phyloP scores from a whole-genome alignment of 2,113 vertebrate genomes.

The Zeus faber region DNA sequence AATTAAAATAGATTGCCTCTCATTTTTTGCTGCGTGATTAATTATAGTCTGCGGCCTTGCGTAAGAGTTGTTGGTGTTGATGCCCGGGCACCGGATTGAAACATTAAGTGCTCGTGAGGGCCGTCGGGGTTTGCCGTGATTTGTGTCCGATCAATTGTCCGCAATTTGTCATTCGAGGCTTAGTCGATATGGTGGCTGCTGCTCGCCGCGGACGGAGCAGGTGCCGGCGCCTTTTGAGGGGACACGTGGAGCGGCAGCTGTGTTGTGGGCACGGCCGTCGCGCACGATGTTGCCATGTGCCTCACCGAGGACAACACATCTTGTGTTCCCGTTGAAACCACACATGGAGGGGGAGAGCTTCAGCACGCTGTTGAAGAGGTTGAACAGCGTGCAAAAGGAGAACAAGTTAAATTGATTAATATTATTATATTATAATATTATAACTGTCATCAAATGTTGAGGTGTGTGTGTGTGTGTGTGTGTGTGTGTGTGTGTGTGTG shows the following conservation, averaged over 20 bases:
- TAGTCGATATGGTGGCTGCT: too few relatives aligned
- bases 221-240: slow-evolving; percentile 21
- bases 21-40: slow-evolving; percentile 24
- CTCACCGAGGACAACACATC: neutral
- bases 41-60: slow-evolving; percentile 12
- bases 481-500: too few relatives aligned
- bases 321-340: too few relatives aligned
- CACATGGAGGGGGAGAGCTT: too few relatives aligned
- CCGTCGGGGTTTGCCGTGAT: slow-evolving; percentile 2
- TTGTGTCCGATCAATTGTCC: slow-evolving; percentile 7
- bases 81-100: slow-evolving; percentile 14
- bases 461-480: too few relatives aligned
- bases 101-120: neutral
- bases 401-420: too few relatives aligned
- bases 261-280: slow-evolving; percentile 1
- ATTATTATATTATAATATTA: too few relatives aligned
- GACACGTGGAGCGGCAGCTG: slow-evolving; percentile 25
- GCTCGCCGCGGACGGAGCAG: too few relatives aligned
- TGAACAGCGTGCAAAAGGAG: too few relatives aligned
- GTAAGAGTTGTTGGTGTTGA: slow-evolving; percentile 6
- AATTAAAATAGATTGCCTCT: slow-evolving; percentile 18
- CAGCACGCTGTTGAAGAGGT: too few relatives aligned
- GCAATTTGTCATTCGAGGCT: slow-evolving; percentile 2
- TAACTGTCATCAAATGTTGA: too few relatives aligned
- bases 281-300: neutral